These are phyloP conservation scores for Drosophila mimica DNA, from an alignment of 2,888 invertebrate species.

Conservation along the genomic window DNA sequence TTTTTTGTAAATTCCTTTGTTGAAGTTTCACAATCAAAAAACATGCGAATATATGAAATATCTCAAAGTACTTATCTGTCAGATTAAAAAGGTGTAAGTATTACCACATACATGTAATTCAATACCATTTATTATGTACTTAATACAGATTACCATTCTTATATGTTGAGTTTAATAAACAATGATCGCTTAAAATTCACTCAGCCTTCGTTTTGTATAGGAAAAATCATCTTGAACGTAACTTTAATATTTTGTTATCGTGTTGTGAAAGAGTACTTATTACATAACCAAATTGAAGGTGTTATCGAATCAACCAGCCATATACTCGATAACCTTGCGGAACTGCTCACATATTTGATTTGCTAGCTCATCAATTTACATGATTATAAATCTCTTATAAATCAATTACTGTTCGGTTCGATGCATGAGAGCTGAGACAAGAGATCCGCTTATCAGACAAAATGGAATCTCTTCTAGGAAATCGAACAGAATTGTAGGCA, in stretches of 20 bases:
- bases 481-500: background rate
- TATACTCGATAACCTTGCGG: background rate
- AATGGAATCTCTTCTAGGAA: background rate
- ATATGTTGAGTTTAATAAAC: background rate
- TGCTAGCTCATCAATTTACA: slow-evolving; percentile 1
- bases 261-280: background rate
- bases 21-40: background rate
- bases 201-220: background rate
- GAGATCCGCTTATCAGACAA: background rate
- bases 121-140: background rate
- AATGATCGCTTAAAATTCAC: background rate
- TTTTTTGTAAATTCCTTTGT: slow-evolving; percentile 11
- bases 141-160: background rate
- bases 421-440: background rate
- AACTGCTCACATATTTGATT: slow-evolving; percentile 3
- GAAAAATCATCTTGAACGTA: background rate
- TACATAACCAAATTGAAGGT: background rate
- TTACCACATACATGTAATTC: background rate
- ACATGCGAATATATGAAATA: background rate
- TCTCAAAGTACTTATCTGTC: background rate
- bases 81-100: background rate
- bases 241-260: background rate
- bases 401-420: background rate
- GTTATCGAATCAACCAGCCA: background rate
- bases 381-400: background rate